Base-by-base conservation (phyloP, 2,113 vertebrate genomes). In the Nipponia nippon region DNA sequence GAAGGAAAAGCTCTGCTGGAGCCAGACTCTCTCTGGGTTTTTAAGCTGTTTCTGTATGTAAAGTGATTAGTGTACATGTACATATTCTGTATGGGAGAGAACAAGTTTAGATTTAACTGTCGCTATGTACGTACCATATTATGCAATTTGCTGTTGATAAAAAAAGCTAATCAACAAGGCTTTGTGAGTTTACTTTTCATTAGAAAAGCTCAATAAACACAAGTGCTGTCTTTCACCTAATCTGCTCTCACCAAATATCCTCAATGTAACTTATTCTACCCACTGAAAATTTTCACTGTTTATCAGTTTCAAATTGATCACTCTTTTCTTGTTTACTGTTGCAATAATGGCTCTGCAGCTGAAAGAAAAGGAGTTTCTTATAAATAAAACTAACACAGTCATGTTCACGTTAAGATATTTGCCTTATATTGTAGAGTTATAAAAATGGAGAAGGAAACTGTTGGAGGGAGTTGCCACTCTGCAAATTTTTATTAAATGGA, bases 261-360 rank as follows among this genome's bases (percentile, higher is more conserved):
- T 90, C 63, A 91, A 67, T 44, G 47, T 71, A 96, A 80, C 40
- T 89, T 96, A 96, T 59, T 93, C 52, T 84, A 72, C 17, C 6
- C 18, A 75, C 44, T 42, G 61, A 91, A 93, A 78, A 71, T 92
- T 52, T 92, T 92, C 63, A 29, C 55, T 47, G 16, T 62, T 90
- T 83, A 95, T 95, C 77, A 61, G 55, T 94, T 96, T 96, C 94
- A 94, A 93, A 95, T 94, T 84, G 93, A 97, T 96, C 22, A 5
- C 69, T 61, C 27, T 72, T 83, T 93, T 92, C 72, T 83, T 96
- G 69, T 87, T 91, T 91, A 92, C 69, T 67, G 26, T 55, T 93
- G 88, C 80, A 97, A 82, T 84, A 93, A 79, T 1, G 8, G 50
- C 40, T 92, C 77, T 87, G 30, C 56, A 93, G 61, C 16, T n/a